Evolutionary conservation across 1,140 invertebrate genomes (phyloP), one percentile per base, ranked within the genome.

Genomic region (Paraescarpia echinospica): DNA sequence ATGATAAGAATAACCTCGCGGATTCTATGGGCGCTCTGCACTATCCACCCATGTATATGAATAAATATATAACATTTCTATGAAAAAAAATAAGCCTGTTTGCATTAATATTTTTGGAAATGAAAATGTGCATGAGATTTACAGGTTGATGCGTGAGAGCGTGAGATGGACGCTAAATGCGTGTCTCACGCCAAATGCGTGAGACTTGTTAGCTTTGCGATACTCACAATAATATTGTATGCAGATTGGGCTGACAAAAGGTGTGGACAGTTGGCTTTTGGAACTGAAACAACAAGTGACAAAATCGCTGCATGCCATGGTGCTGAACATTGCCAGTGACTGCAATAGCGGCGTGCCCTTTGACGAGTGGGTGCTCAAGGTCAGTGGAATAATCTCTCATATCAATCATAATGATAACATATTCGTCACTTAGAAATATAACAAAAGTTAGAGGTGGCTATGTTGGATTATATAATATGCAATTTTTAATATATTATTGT

Each of bases 361-460:
- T 59, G 96, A 96, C 92, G 96, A 96, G 90, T 95, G 95, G 95
- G 94, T 95, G 18, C 93, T 94, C 33, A 96, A 96, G 94, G 95
- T 96, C 93, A 92, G 59, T 31, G 34, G 18, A 34, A 35, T 92
- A 34, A 41, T 77, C 51, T 92, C 77, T 18, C 88, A 89, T 35
- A 34, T 89, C 9, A 34, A 22, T 34, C 2, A 27, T 77, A 89
- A 77, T 4, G 22, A 33, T 41, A 41, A 41, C 41, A 12, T 41
- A 12, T 6, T 12, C 12, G 41, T 41, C 59, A 77, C 2, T 18
- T 27, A 77, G 2, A 27, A 31, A 2, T 31, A 77, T 77, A 22
- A 27, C 2, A 18, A 12, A 77, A 77, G 9, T 27, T 77, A 31
- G 2, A 77, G 59, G 27, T 77, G 27, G 2, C 14, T 77, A 77